Conservation (phyloP, 2,888 invertebrate genomes). For the Nephrotoma flavescens region DNA sequence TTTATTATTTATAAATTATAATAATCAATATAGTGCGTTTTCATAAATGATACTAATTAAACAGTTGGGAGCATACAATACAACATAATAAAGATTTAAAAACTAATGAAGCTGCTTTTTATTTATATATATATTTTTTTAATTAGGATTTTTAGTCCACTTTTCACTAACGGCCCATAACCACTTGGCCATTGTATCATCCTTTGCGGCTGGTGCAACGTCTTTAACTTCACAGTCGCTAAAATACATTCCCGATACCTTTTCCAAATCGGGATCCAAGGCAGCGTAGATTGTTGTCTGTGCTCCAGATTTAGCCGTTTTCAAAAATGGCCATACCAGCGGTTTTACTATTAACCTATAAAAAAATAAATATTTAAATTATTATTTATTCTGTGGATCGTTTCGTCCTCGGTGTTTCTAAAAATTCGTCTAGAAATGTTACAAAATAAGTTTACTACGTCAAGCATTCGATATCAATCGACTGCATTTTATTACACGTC, state of each 20-base stretch:
- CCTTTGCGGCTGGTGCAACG: conserved; percentile 37
- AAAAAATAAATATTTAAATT: background rate
- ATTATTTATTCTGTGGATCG: too few species aligned
- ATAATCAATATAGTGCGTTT: background rate
- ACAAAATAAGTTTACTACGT: too few species aligned
- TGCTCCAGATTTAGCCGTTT: conserved; percentile 25
- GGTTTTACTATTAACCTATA: conserved; percentile 15
- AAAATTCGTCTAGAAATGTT: too few species aligned
- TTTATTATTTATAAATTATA: background rate
- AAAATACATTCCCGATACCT: conserved; percentile 25
- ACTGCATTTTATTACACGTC: too few species aligned
- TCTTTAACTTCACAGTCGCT: conserved; percentile 43
- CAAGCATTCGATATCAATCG: too few species aligned
- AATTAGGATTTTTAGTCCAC: conserved; percentile 18
- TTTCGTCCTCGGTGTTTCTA: too few species aligned
- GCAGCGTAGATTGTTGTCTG: conserved; percentile 29
- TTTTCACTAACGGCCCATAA: conserved; percentile 42
- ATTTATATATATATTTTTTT: background rate
- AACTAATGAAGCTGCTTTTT: background rate
- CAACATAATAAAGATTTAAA: background rate
- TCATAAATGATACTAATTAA: background rate
- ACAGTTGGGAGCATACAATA: background rate
- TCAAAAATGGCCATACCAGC: conserved; percentile 24
- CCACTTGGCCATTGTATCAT: conserved; percentile 37
- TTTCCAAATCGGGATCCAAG: conserved; percentile 25